Base-by-base conservation (phyloP, 2,797 vertebrate genomes). In the Halcyon smyrnensis region DNA sequence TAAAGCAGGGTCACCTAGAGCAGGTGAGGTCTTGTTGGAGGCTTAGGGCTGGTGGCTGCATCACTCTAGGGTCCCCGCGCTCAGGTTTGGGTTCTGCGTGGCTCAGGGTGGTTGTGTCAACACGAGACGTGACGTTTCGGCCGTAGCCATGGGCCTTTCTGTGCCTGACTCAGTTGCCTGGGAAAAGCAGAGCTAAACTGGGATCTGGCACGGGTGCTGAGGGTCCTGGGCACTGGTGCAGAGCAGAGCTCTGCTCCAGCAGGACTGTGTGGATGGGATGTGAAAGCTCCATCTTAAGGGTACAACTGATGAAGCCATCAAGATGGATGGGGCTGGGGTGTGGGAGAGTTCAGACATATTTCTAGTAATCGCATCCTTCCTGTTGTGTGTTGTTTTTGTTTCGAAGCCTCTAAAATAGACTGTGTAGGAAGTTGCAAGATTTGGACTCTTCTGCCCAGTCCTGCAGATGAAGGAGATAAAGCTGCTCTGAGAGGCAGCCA, bases 311-410 rank as follows among this genome's bases (percentile, higher is more conserved):
- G 79, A 85, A 59, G 48, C 68, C 68, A 12, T 60, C n/a, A 4
- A 20, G 68, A 77, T 11, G 34, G 70, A 56, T 69, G 37, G 24
- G 51, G 13, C 54, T 15, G 32, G 63, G 27, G 54, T 75, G 84
- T 68, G 84, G 77, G 90, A 86, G 77, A 83, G 73, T 80, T 87
- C 82, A 84, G 69, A 23, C 60, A 9, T 67, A 71, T 65, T 91
- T 87, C 88, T 84, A 48, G 69, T 89, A 73, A 84, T 74, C 21
- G 3, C 60, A 87, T 89, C 88, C 88, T 93, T 94, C 88, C 88
- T 77, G 65, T 84, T 71, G 59, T 45, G 54, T 30, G 54, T 54
- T 84, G 92, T 0, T 63, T 75, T 86, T 75, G 53, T 86, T 93
- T 84, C 62, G 30, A 48, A 68, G 78, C 8, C 69, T 92, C 65